Evolutionary conservation across 2,113 vertebrate genomes (phyloP).

Genomic region (Takifugu flavidus): DNA sequence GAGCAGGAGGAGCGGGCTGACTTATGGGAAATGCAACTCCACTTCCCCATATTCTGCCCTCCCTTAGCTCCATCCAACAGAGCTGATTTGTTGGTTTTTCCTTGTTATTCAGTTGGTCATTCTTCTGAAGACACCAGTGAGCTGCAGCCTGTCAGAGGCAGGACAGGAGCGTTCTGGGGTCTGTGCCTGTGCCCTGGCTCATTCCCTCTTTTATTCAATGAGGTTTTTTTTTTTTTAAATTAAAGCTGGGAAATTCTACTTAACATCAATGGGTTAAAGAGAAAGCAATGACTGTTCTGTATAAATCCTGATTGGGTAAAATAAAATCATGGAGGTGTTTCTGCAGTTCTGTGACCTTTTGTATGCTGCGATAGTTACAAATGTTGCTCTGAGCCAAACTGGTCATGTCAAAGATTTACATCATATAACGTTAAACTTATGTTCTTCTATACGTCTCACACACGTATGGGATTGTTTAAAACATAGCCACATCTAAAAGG

Average conservation of each 20-base stretch:
- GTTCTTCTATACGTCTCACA: no score
- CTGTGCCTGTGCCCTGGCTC: background rate
- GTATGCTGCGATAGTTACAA: background rate
- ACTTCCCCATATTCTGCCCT: conserved; percentile 61
- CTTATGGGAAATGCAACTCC: conserved; percentile 78
- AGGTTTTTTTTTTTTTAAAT: background rate
- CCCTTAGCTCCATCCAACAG: conserved; percentile 27
- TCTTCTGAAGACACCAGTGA: conserved; percentile 17
- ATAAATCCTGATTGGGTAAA: no score
- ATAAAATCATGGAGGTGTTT: background rate
- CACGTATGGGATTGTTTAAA: no score
- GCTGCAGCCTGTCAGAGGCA: conserved; percentile 1
- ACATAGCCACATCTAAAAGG: no score
- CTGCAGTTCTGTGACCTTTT: conserved; percentile 22
- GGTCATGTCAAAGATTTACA: no score
- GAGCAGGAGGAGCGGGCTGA: conserved; percentile 50
- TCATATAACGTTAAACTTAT: no score
- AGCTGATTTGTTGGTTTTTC: conserved; percentile 28
- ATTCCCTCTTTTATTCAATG: background rate
- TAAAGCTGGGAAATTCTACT: background rate
- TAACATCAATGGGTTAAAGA: background rate
- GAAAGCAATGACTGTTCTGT: no score
- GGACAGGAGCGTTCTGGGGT: background rate
- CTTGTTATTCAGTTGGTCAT: conserved; percentile 14
- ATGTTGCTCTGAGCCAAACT: no score